A percentile compares a stretch with the other conserved stretches of the same genome.
Evolutionary conservation across 1,140 invertebrate species (phyloP).

Genomic region (Solenopsis fugax): DNA sequence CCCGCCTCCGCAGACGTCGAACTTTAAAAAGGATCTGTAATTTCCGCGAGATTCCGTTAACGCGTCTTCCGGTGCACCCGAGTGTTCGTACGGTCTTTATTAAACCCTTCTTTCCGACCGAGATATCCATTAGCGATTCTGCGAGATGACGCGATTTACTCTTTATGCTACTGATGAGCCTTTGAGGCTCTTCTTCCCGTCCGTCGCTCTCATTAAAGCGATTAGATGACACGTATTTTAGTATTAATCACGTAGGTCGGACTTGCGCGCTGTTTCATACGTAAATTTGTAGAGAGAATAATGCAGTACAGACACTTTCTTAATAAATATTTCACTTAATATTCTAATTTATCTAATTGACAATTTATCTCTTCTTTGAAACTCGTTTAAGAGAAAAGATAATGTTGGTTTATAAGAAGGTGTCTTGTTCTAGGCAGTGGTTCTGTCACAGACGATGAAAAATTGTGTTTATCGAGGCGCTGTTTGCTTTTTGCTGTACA

Average conservation of each 20-base stretch:
- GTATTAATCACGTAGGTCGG: not conserved
- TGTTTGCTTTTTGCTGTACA: conserved; percentile 54
- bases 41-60: conserved; percentile 42
- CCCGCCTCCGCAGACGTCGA: conserved; percentile 57
- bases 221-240: not conserved
- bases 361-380: not conserved
- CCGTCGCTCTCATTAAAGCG: not conserved
- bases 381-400: conserved; percentile 16
- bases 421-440: not conserved
- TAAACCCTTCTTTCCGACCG: conserved; percentile 28
- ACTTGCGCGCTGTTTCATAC: not conserved
- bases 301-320: not conserved
- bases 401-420: not conserved
- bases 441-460: conserved; percentile 40
- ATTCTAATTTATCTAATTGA: not conserved
- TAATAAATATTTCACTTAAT: not conserved
- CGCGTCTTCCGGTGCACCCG: not conserved
- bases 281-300: conserved; percentile 19
- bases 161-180: conserved; percentile 5
- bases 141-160: conserved; percentile 9
- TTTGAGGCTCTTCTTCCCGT: not conserved
- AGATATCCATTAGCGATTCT: conserved; percentile 47
- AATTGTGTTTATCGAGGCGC: conserved; percentile 45
- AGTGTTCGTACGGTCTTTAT: conserved; percentile 6
- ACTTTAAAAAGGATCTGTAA: conserved; percentile 62